Conservation (phyloP, 2,797 vertebrate genomes). For the Hemibagrus guttatus region DNA sequence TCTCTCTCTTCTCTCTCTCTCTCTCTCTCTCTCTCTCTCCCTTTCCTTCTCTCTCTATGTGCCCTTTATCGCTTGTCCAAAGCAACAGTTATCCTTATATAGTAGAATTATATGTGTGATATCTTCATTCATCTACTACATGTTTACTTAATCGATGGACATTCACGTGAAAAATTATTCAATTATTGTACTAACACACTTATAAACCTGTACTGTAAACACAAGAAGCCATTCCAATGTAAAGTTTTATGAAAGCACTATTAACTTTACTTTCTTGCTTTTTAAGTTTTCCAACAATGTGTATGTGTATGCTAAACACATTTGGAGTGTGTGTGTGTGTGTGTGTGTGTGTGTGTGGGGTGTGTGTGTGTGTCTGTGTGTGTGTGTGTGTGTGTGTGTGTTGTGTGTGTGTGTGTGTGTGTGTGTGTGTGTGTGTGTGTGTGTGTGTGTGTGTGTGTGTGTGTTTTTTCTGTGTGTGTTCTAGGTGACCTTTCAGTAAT, state of each 20-base stretch:
- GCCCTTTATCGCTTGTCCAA: neutral
- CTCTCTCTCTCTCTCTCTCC: neutral
- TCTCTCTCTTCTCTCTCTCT: neutral
- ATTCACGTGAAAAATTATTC: neutral
- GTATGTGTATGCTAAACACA: neutral
- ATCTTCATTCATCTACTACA: neutral
- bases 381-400: neutral
- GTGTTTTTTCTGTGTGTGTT: neutral
- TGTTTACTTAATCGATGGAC: neutral
- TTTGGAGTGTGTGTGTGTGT: neutral
- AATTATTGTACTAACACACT: neutral
- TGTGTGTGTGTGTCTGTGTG: neutral
- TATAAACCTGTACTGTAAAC: neutral
- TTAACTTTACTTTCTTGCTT: neutral
- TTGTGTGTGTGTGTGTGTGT: neutral
- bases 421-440: neutral
- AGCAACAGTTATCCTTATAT: no score
- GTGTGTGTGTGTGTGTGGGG: neutral
- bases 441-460: neutral
- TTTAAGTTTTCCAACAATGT: neutral
- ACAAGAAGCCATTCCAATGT: neutral
- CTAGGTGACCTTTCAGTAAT: conserved; percentile 22
- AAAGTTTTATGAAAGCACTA: neutral
- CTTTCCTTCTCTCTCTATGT: neutral
- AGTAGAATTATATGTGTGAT: neutral